Evolutionary conservation across 2,888 invertebrate species (phyloP), one percentile per base, ranked within the genome.

Genomic region (Neelides folsomi): DNA sequence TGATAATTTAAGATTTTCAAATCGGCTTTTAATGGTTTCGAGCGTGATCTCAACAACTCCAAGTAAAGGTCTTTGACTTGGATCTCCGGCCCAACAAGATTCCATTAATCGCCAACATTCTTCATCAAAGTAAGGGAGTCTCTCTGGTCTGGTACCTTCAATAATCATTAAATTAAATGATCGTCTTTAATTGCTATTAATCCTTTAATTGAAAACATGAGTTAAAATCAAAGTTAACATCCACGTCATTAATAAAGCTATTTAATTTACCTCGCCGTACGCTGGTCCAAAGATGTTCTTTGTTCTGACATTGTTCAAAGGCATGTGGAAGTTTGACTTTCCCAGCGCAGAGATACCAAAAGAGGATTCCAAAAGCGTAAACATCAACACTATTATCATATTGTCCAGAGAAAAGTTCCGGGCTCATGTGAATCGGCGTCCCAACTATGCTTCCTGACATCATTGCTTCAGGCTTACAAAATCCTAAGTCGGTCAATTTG

Each of bases 371-470:
- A 68, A 90, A 89, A 1, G 89, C 89, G 67, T 89, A 90, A 0
- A 89, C 83, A 66, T 90, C 89, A 8, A 90, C 88, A 55, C 80
- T 80, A 56, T 81, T 81, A 67, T 86, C 84, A 66, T 89, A 89
- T 56, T 79, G 78, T 0, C 87, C 86, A 12, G 79, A 79, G 54
- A 88, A 76, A 47, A 90, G 74, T 69, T 90, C 89, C 0, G 90
- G 90, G 10, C 89, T 88, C 89, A 90, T 89, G 70, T 90, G 89
- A 53, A 87, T 84, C 0, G 89, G 90, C 3, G 85, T 85, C 43
- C 85, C 88, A 15, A 89, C 89, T 55, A 89, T 80, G 57, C 86
- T 87, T 36, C 88, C 88, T 0, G 85, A 86, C 79, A 90, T 84
- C 77, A 89, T 86, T 1, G 88, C 86, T 68, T 85, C 86, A 1